These are phyloP conservation scores for Sinelater perroti DNA, from an alignment of 2,888 invertebrate species.

Conservation along the genomic window DNA sequence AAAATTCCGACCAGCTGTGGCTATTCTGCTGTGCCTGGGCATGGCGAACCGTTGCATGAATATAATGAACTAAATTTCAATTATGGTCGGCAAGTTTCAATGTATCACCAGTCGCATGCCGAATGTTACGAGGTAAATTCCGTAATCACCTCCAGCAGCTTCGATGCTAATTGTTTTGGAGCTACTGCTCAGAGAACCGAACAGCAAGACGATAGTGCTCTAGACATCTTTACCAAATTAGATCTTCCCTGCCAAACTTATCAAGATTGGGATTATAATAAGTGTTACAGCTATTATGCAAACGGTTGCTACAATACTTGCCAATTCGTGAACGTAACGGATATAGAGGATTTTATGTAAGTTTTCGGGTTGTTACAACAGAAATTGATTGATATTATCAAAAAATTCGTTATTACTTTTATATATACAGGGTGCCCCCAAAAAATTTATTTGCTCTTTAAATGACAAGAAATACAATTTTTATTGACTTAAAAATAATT, in stretches of 20 bases:
- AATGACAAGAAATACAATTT: no score
- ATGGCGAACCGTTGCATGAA: not conserved
- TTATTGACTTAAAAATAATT: no score
- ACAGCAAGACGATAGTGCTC: no score
- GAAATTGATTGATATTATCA: no score
- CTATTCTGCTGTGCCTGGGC: not conserved
- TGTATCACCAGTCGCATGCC: not conserved
- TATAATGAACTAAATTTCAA: constrained; percentile 9
- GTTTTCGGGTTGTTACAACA: constrained; percentile 57
- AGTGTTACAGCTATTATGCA: constrained; percentile 72
- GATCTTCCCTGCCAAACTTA: constrained; percentile 63
- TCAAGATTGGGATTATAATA: constrained; percentile 70
- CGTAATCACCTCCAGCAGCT: not conserved
- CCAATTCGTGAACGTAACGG: constrained; percentile 72
- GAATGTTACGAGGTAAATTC: not conserved
- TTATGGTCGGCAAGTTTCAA: constrained; percentile 8
- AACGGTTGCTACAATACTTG: constrained; percentile 67
- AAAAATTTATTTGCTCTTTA: no score
- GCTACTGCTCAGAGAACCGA: not conserved
- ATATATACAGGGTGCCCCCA: no score
- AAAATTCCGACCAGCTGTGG: not conserved
- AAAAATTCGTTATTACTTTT: no score
- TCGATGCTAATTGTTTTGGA: not conserved
- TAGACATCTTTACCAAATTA: not conserved
- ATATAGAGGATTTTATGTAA: constrained; percentile 82